phyloP scores from a whole-genome alignment of 1,140 invertebrate genomes.

The Rhagoletis zephyria region DNA sequence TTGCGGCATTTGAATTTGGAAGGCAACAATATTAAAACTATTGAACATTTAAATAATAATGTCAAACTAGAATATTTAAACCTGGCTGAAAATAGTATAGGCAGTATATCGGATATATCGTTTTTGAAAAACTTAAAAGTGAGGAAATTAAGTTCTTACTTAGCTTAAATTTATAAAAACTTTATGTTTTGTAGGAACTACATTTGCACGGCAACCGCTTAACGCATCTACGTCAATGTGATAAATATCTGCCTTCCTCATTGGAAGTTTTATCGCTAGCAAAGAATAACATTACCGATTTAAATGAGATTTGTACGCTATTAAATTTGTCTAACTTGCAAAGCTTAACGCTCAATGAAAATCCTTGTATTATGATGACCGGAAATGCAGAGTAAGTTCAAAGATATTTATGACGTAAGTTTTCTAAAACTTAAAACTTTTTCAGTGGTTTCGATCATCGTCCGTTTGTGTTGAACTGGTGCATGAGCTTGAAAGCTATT shows the following conservation, averaged over 20 bases:
- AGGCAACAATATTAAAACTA: constrained; percentile 82
- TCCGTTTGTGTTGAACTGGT: constrained; percentile 94
- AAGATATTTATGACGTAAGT: neutral
- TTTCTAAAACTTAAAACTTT: neutral
- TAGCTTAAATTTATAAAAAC: neutral
- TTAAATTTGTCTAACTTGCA: constrained; percentile 82
- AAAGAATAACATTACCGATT: constrained; percentile 87
- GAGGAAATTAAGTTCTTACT: constrained; percentile 60
- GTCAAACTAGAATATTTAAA: constrained; percentile 86
- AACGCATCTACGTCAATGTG: constrained; percentile 84
- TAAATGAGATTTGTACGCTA: constrained; percentile 90
- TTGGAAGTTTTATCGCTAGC: constrained; percentile 85
- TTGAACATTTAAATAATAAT: constrained; percentile 89
- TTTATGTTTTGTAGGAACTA: constrained; percentile 80
- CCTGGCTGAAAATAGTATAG: constrained; percentile 90
- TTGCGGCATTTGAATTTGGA: constrained; percentile 80
- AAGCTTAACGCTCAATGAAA: constrained; percentile 87
- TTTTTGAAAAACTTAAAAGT: constrained; percentile 87
- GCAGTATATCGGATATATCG: constrained; percentile 87
- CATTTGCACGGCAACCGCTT: constrained; percentile 90
- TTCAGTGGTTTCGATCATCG: constrained; percentile 90
- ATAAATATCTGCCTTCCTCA: constrained; percentile 84
- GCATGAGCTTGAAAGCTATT: constrained; percentile 87
- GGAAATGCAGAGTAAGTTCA: constrained; percentile 64
- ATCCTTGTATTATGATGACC: constrained; percentile 80